Evolutionary conservation across 2,797 vertebrate species (phyloP).

Genomic region (Trichosurus vulpecula): DNA sequence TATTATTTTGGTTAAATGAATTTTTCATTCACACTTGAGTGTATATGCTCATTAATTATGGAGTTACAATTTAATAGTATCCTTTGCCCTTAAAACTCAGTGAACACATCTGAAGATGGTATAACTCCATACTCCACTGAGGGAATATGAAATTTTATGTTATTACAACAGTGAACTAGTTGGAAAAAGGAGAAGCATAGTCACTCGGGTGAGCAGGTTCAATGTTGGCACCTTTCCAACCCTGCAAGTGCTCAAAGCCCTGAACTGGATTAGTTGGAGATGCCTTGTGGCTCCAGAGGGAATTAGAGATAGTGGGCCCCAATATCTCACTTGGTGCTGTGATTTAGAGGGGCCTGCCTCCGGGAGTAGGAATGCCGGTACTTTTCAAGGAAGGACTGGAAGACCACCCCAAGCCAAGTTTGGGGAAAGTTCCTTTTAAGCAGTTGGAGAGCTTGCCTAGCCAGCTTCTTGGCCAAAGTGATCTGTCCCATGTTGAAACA

Average conservation of each 20-base stretch:
- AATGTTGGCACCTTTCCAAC: not conserved
- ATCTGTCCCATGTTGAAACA: slow-evolving; percentile 75
- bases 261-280: not conserved
- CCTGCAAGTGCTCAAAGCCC: not conserved
- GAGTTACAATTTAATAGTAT: not conserved
- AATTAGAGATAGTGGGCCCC: not conserved
- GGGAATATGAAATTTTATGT: not conserved
- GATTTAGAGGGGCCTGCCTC: not conserved
- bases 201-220: not conserved
- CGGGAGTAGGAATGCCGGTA: slow-evolving; percentile 19
- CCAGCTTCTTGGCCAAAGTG: slow-evolving; percentile 67
- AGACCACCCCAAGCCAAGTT: slow-evolving; percentile 50
- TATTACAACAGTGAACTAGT: slow-evolving; percentile 1
- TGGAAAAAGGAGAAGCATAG: not conserved
- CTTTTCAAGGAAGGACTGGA: slow-evolving; percentile 62
- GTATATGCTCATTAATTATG: not conserved
- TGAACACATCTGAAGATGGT: not conserved
- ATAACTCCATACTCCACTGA: not conserved
- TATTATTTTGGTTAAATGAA: slow-evolving; percentile 37
- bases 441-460: slow-evolving; percentile 62
- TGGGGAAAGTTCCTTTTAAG: slow-evolving; percentile 62
- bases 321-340: slow-evolving; percentile 15
- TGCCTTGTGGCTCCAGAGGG: not conserved
- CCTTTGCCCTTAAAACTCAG: not conserved
- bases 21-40: not conserved